phyloP scores from a whole-genome alignment of 2,113 vertebrate species.

The Actenoides hombroni region DNA sequence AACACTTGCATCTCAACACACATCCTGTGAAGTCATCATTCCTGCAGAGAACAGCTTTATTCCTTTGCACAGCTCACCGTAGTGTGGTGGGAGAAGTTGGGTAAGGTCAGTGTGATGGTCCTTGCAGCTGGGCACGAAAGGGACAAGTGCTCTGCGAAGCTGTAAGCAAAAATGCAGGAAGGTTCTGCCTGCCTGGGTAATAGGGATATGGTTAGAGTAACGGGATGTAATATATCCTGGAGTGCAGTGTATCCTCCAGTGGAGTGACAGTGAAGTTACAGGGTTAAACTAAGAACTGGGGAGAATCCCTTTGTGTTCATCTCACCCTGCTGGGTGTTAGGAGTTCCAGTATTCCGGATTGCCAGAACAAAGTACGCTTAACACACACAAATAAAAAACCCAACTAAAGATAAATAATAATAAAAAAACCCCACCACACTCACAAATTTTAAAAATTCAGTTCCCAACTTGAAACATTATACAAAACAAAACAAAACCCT shows the following conservation, averaged over 20 bases:
- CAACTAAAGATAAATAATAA: too few species aligned
- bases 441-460: neutral
- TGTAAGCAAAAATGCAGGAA: neutral
- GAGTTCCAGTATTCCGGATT: neutral
- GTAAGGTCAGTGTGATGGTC: neutral
- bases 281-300: neutral
- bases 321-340: neutral
- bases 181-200: neutral
- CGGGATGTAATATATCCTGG: rapidly evolving
- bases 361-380: neutral
- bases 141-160: too few species aligned
- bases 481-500: neutral
- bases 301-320: neutral
- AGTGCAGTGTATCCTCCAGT: rapidly evolving
- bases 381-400: neutral
- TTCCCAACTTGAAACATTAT: rapidly evolving
- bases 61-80: rapidly evolving
- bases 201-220: neutral
- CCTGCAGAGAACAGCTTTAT: neutral
- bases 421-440: too few species aligned
- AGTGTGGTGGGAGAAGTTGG: neutral
- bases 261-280: too few species aligned
- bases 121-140: neutral
- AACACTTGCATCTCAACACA: rapidly evolving
- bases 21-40: rapidly evolving